A percentile compares a stretch with the other conserved stretches of the same genome.
Evolutionary conservation across 2,113 vertebrate species (phyloP).

Genomic region (Poecilia latipinna): DNA sequence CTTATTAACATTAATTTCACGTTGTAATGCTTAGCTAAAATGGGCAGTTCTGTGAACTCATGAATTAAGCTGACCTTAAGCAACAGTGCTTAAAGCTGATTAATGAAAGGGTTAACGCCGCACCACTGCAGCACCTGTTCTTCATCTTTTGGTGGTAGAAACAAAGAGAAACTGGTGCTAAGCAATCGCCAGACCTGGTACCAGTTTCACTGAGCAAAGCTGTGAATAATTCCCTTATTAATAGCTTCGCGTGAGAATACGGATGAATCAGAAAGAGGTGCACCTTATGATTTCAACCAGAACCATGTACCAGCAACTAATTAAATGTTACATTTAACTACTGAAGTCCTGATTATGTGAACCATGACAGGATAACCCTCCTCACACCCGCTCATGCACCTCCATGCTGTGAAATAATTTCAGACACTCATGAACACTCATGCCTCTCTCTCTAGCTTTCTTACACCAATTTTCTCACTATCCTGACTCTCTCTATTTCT

Average conservation of each 20-base stretch:
- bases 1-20: background rate
- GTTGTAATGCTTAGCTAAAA: background rate
- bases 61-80: background rate
- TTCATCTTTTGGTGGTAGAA: background rate
- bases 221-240: constrained; percentile 11
- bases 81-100: background rate
- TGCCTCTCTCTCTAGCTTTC: constrained; percentile 29
- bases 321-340: constrained; percentile 16
- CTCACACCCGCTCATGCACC: constrained; percentile 17
- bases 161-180: background rate
- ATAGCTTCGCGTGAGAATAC: constrained; percentile 1
- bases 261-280: constrained; percentile 7
- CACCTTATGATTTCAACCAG: constrained; percentile 2
- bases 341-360: constrained; percentile 16
- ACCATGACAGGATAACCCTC: constrained; percentile 46
- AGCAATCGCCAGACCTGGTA: background rate
- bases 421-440: constrained; percentile 44
- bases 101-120: background rate
- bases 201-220: background rate
- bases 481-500: constrained; percentile 23
- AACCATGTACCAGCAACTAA: constrained; percentile 1
- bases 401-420: constrained; percentile 61
- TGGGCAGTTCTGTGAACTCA: background rate
- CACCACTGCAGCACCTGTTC: background rate
- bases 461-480: constrained; percentile 8